Percentiles rank a stretch among this genome's conserved stretches.
Conservation (phyloP, 2,113 vertebrate genomes). For the Marcusenius ussheri region DNA sequence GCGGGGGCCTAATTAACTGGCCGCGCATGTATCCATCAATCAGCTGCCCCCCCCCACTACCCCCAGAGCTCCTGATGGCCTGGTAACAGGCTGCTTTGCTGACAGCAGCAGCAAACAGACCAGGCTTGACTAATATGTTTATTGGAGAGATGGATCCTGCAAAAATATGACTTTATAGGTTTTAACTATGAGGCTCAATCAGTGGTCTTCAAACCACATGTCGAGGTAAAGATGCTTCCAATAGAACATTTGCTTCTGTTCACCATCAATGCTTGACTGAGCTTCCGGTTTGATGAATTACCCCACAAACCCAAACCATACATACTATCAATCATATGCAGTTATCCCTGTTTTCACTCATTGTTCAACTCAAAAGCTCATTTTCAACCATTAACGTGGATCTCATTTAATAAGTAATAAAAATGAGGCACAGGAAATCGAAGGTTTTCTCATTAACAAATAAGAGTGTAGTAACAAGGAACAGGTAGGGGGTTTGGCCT, state of each 20-base stretch:
- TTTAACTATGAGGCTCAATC: neutral
- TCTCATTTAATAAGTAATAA: neutral
- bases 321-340: neutral
- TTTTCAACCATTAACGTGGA: neutral
- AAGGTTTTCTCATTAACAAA: neutral
- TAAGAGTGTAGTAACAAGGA: neutral
- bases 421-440: neutral
- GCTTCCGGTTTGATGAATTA: neutral
- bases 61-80: neutral
- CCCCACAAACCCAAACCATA: neutral
- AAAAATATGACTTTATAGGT: neutral
- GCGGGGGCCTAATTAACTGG: neutral
- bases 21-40: neutral
- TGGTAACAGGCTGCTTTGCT: neutral
- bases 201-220: conserved; percentile 1
- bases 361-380: neutral
- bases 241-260: conserved; percentile 1
- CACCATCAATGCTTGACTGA: neutral
- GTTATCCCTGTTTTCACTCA: neutral
- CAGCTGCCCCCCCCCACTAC: neutral
- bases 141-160: neutral
- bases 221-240: conserved; percentile 11
- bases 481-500: neutral
- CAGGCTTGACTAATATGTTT: neutral
- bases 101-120: neutral